Evolutionary conservation across 2,113 vertebrate species (phyloP).

Genomic region (Mustela nigripes): DNA sequence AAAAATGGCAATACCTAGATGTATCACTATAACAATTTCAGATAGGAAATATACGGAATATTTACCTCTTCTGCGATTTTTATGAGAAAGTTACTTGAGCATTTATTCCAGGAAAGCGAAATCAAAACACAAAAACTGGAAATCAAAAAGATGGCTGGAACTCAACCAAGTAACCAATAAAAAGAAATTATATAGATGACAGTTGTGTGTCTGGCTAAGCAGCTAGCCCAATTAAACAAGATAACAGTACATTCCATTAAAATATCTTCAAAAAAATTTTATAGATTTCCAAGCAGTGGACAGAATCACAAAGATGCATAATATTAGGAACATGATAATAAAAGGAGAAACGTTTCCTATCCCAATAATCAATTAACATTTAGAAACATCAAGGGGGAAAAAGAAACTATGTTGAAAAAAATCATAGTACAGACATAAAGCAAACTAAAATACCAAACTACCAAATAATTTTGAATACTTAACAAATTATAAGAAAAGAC

Average conservation of each 20-base stretch:
- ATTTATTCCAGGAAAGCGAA: neutral
- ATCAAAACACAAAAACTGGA: neutral
- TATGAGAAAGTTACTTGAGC: neutral
- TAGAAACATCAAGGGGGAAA: neutral
- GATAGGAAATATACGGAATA: neutral
- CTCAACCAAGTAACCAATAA: neutral
- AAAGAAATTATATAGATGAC: neutral
- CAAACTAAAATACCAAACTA: neutral
- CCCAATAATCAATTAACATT: neutral
- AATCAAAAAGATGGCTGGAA: neutral
- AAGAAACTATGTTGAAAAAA: neutral
- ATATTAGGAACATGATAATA: neutral
- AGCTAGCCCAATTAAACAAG: neutral
- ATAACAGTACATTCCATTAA: neutral
- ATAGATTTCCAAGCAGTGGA: neutral
- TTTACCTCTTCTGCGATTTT: neutral
- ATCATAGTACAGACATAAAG: neutral
- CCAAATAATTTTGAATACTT: neutral
- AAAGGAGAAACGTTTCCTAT: neutral
- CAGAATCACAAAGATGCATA: neutral
- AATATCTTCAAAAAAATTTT: neutral
- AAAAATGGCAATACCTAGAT: neutral
- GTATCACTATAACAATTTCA: neutral
- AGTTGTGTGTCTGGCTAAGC: neutral
- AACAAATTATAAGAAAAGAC: neutral